Evolutionary conservation across 1,140 invertebrate genomes (phyloP).

Genomic region (Diuraphis noxia): DNA sequence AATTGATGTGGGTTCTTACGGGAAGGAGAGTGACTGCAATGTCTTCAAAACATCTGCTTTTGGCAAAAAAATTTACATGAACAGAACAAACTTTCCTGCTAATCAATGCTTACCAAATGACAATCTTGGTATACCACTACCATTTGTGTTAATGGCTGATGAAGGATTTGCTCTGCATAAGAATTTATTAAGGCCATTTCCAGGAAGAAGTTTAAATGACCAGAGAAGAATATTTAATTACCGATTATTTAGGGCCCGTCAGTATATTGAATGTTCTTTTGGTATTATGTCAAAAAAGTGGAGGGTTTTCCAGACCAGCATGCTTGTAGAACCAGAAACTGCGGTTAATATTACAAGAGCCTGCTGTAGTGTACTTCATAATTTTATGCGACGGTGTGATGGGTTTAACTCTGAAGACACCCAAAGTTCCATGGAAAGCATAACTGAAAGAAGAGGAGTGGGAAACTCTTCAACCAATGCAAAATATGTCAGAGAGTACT

Average conservation of each 20-base stretch:
- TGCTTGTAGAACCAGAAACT: slow-evolving; percentile 56
- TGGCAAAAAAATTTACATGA: background rate
- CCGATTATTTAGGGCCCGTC: slow-evolving; percentile 56
- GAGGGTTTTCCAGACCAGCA: slow-evolving; percentile 54
- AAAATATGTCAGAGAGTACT: slow-evolving; percentile 11
- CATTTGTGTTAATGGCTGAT: background rate
- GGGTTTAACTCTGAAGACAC: slow-evolving; percentile 56
- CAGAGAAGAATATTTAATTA: slow-evolving; percentile 60
- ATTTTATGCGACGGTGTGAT: slow-evolving; percentile 57
- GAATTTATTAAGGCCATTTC: too few relatives aligned
- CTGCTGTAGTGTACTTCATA: slow-evolving; percentile 58
- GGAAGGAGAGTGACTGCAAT: background rate
- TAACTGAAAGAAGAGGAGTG: slow-evolving; percentile 41
- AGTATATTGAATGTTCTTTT: slow-evolving; percentile 62
- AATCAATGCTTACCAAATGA: background rate
- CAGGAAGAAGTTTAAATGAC: slow-evolving; percentile 39
- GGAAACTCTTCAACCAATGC: background rate
- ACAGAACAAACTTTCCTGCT: background rate
- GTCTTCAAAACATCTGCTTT: background rate
- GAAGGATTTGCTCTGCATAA: too few relatives aligned
- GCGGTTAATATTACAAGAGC: slow-evolving; percentile 56
- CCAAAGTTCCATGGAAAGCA: background rate
- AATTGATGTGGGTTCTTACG: too few relatives aligned
- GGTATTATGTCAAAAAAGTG: slow-evolving; percentile 58
- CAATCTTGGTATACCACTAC: background rate